A percentile compares a stretch with the other conserved stretches of the same genome.
Evolutionary conservation across 1,140 invertebrate genomes (phyloP).

Genomic region (Zaprionus capensis): DNA sequence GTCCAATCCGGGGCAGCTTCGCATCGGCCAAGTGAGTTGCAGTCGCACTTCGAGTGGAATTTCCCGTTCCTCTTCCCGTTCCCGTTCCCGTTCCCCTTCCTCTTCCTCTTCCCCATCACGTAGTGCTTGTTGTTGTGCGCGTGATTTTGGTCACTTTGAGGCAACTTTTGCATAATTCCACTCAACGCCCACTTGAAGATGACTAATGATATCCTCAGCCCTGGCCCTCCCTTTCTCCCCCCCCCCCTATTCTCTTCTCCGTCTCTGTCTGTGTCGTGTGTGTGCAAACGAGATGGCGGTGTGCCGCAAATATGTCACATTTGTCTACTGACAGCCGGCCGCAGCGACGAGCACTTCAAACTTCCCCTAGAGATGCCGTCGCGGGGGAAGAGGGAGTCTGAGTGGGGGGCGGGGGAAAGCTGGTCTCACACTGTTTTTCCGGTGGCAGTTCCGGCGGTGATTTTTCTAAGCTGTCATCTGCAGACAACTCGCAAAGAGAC

Average conservation of each 20-base stretch:
- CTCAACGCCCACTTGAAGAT: slow-evolving; percentile 79
- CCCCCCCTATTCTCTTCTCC: too few relatives aligned
- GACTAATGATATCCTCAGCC: slow-evolving; percentile 68
- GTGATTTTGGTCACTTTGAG: slow-evolving; percentile 60
- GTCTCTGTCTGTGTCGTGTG: background rate
- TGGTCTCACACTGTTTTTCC: background rate
- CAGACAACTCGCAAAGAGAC: slow-evolving; percentile 53
- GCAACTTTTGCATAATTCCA: slow-evolving; percentile 74
- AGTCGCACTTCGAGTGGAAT: slow-evolving; percentile 19
- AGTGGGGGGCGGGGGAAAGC: background rate
- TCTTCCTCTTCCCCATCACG: background rate
- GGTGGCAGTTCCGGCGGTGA: slow-evolving; percentile 52
- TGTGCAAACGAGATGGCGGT: slow-evolving; percentile 25
- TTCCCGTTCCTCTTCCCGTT: background rate
- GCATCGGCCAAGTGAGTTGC: slow-evolving; percentile 24
- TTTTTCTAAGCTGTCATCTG: slow-evolving; percentile 80
- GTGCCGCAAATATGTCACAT: slow-evolving; percentile 74
- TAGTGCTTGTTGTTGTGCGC: slow-evolving; percentile 39
- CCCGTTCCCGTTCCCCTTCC: background rate
- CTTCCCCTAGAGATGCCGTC: slow-evolving; percentile 9
- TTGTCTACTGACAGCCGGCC: slow-evolving; percentile 61
- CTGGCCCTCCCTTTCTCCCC: background rate
- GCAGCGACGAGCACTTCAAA: slow-evolving; percentile 59
- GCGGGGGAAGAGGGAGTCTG: background rate
- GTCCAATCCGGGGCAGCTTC: background rate